Base-by-base conservation (phyloP, 2,888 invertebrate genomes). In the Anoncus sp. region DNA sequence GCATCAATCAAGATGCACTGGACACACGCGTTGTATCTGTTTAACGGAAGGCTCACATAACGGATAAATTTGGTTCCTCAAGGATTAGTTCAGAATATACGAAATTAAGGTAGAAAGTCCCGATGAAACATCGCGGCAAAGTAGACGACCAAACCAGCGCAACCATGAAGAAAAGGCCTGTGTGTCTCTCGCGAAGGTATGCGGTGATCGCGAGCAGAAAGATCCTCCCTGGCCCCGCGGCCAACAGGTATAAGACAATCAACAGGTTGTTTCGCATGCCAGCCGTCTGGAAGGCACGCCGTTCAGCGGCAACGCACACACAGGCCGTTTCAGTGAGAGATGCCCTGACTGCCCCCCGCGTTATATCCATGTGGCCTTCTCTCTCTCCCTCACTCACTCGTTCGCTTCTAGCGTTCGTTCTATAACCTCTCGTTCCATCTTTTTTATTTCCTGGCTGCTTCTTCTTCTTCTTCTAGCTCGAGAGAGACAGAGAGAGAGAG, bases 221-320 rank as follows among this genome's bases (percentile, higher is more conserved):
- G 81, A 77, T 70, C 55, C 63, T 65, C 57, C 27, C 38, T 69
- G 69, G n/a, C n/a, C n/a, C 75, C 76, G 40, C 69, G 69, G 78
- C 85, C 87, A 90, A 87, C 88, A 88, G 87, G 88, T 86, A 86
- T 86, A 85, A 86, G 86, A 87, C 87, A 85, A 85, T 88, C 89
- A 88, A 89, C 90, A 89, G 89, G 88, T 89, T 88, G 87, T 86
- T 89, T 87, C 87, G 86, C 87, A 85, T 85, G 85, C 87, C 88
- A 83, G 84, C 85, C 85, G 86, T 85, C 85, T 83, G 82, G 82
- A 85, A 81, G 80, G 81, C 80, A 83, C 79, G 82, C 82, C 80
- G 65, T 67, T 78, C 70, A 71, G 77, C 75, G 67, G 75, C 70
- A n/a, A n/a, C 51, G 24, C 18, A 47, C 16, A n/a, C 72, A 77